Evolutionary conservation across 2,888 invertebrate genomes (phyloP), one percentile per base, ranked within the genome.

Genomic region (Suillia variegata): DNA sequence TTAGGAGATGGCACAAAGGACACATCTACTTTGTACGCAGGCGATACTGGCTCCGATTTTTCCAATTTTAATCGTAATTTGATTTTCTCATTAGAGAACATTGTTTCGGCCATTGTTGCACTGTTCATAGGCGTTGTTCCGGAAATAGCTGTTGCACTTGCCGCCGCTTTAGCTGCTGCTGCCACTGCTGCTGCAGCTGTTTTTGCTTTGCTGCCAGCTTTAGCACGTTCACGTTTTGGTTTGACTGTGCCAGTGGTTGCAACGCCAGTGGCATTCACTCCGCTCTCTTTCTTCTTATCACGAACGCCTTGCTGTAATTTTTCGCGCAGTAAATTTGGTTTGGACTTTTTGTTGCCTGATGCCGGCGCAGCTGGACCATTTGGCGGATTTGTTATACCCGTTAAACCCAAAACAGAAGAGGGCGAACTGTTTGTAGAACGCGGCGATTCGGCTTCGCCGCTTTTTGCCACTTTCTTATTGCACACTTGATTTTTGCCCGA

Each of bases 1-100:
- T 83, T 84, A 50, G 85, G 84, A 45, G 68, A 62, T 72, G 87
- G 87, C 4, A 89, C 87, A 78, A 90, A 91, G 66, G 89, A 89
- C 24, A 91, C 88, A 74, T 92, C 91, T 21, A 91, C 91, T 80
- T 92, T 92, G 78, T 93, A 93, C 0, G 92, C 90, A 0, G 90
- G 86, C 66, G 88, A 88, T 1, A 90, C 87, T 0, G 92, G 92
- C 78, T 93, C 93, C 49, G 88, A 89, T 76, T 93, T 93, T 70
- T 93, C 94, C 62, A 94, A 80, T 76, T 94, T 94, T 34, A 94
- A 82, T 65, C 93, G 84, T 54, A 94, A 82, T 77, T 93, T 94
- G 62, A 94, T 90, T 74, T 93, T 92, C 74, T 94, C 93, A 64
- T 73, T 77, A 1, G 68, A 53, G 12, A 58, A 47, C n/a, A 47